A percentile compares a stretch with the other conserved stretches of the same genome.
Evolutionary conservation across 2,797 vertebrate species (phyloP).

Genomic region (Lithobates pipiens): DNA sequence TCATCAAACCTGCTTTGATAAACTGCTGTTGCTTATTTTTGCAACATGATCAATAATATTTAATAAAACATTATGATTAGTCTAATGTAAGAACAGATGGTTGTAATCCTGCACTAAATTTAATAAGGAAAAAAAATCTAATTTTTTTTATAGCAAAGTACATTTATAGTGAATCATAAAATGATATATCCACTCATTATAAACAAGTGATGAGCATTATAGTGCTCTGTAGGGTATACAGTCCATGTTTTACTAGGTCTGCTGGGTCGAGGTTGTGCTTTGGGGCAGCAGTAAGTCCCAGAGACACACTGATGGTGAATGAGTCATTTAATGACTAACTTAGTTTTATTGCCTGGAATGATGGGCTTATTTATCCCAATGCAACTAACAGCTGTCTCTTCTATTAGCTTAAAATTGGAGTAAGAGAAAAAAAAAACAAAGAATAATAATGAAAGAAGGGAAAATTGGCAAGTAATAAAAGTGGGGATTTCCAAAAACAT

Average conservation of each 20-base stretch:
- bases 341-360: background rate
- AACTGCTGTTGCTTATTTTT: background rate
- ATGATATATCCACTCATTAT: background rate
- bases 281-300: background rate
- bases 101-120: background rate
- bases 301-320: background rate
- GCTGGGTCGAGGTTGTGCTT: background rate
- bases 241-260: background rate
- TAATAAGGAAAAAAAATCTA: background rate
- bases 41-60: conserved; percentile 31
- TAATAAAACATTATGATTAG: conserved; percentile 23
- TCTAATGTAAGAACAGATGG: conserved; percentile 28
- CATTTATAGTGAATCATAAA: background rate
- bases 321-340: background rate
- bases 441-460: background rate
- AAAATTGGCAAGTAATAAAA: background rate
- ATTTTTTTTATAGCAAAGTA: background rate
- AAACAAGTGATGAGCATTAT: background rate
- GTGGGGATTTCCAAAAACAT: background rate
- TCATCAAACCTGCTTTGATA: conserved; percentile 10
- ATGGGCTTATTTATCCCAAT: background rate
- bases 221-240: background rate
- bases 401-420: background rate
- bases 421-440: background rate
- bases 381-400: background rate